Percentiles rank a stretch among this genome's conserved stretches.
Conservation (phyloP, 2,888 invertebrate genomes). For the Melanophora roralis region DNA sequence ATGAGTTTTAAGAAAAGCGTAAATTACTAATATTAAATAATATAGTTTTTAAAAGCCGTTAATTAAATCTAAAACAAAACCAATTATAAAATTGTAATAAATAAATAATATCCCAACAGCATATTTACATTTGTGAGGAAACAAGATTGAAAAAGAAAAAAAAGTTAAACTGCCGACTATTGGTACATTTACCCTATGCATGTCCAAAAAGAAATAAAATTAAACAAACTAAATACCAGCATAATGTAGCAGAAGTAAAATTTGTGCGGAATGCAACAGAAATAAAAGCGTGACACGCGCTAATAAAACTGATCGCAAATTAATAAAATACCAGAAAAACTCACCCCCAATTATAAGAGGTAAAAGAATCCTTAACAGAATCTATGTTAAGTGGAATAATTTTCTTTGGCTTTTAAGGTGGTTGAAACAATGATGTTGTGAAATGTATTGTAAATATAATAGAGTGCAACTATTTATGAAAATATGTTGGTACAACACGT, state of each 20-base stretch:
- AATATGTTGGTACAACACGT: constrained; percentile 44
- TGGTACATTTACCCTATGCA: too few relatives aligned
- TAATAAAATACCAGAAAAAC: constrained; percentile 19
- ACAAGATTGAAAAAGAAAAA: too few relatives aligned
- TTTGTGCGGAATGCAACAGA: constrained; percentile 32
- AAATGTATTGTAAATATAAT: constrained; percentile 8
- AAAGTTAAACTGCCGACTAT: too few relatives aligned
- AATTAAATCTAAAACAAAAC: too few relatives aligned
- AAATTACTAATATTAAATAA: too few relatives aligned
- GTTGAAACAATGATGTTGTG: constrained; percentile 1
- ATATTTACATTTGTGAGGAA: too few relatives aligned
- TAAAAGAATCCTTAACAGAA: constrained; percentile 1
- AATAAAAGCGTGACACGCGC: constrained; percentile 50
- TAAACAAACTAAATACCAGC: constrained; percentile 43
- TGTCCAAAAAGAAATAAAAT: neutral
- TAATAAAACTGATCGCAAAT: constrained; percentile 44
- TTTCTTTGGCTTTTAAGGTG: constrained; percentile 2
- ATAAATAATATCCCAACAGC: too few relatives aligned
- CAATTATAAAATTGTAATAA: too few relatives aligned
- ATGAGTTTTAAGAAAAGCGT: too few relatives aligned
- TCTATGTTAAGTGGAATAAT: neutral
- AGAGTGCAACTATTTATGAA: neutral
- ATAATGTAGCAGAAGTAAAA: constrained; percentile 42
- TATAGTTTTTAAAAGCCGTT: too few relatives aligned
- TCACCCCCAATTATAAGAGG: constrained; percentile 13